Conservation (phyloP, 2,888 invertebrate species). For the Caenorhabditis uteleia region DNA sequence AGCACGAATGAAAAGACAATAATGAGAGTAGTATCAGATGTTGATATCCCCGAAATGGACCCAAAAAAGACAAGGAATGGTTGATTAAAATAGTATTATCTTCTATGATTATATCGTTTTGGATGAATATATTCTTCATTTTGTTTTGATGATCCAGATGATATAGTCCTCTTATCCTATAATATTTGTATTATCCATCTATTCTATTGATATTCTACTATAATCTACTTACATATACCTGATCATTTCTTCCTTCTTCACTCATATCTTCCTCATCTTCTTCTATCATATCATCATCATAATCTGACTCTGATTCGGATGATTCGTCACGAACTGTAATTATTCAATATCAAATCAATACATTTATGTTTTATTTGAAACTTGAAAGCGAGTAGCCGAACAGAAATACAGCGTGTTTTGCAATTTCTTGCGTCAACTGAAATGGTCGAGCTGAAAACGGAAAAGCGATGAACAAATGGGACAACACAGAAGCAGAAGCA, state of each 20-base stretch:
- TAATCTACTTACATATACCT: conserved; percentile 46
- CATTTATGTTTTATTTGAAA: conserved; percentile 1
- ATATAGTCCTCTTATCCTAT: conserved; percentile 60
- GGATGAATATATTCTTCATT: conserved; percentile 52
- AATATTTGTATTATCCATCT: conserved; percentile 4
- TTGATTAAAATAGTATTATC: not conserved
- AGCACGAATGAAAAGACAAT: too few species aligned
- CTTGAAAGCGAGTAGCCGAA: conserved; percentile 41
- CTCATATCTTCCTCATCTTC: conserved; percentile 67
- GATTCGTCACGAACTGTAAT: conserved; percentile 65
- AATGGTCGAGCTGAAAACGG: conserved; percentile 46
- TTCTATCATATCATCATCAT: conserved; percentile 65
- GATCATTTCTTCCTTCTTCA: conserved; percentile 53
- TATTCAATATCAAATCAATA: not conserved
- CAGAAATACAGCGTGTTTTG: conserved; percentile 48
- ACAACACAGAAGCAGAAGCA: conserved; percentile 14
- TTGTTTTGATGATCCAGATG: conserved; percentile 58
- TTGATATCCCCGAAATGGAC: not conserved
- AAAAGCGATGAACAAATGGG: too few species aligned
- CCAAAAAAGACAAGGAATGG: not conserved
- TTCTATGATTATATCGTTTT: conserved; percentile 15
- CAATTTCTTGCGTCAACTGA: conserved; percentile 47
- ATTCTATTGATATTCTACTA: not conserved
- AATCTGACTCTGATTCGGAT: conserved; percentile 64
- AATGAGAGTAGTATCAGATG: not conserved